These are phyloP conservation scores for Malacoraja senta DNA, from an alignment of 2,797 vertebrate genomes.

Conservation along the genomic window DNA sequence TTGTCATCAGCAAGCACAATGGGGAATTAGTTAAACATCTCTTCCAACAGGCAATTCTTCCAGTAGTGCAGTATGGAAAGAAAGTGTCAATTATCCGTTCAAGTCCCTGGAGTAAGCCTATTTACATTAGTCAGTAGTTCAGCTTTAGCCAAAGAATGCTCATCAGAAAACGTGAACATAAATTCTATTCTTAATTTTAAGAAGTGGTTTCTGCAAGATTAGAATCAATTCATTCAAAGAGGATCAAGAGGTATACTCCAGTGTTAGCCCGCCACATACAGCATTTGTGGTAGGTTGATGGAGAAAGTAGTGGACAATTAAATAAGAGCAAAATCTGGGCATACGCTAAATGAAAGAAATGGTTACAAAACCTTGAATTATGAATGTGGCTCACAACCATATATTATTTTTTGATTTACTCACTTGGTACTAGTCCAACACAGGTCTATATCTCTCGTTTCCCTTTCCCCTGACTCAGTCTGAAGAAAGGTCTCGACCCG, in stretches of 20 bases:
- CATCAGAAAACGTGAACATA: not conserved
- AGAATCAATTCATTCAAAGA: not conserved
- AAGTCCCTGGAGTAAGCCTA: not conserved
- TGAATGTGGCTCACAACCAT: not conserved
- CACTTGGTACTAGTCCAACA: not conserved
- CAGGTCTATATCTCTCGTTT: too few relatives aligned
- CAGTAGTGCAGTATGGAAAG: not conserved
- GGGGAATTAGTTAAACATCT: not conserved
- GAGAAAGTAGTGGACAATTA: not conserved
- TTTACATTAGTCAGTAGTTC: not conserved
- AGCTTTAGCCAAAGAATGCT: not conserved
- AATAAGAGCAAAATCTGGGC: not conserved
- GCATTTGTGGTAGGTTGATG: not conserved
- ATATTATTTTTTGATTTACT: not conserved
- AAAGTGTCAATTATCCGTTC: not conserved
- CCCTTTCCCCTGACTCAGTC: too few relatives aligned
- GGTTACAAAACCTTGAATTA: not conserved
- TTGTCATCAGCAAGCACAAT: not conserved
- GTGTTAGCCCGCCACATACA: not conserved
- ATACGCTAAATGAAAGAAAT: not conserved
- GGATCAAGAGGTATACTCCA: not conserved
- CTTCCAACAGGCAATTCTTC: not conserved
- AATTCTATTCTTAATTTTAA: not conserved
- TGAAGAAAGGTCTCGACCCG: too few relatives aligned
- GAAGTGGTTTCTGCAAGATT: not conserved